Evolutionary conservation across 2,888 invertebrate genomes (phyloP).

Genomic region (Cantharis nigra): DNA sequence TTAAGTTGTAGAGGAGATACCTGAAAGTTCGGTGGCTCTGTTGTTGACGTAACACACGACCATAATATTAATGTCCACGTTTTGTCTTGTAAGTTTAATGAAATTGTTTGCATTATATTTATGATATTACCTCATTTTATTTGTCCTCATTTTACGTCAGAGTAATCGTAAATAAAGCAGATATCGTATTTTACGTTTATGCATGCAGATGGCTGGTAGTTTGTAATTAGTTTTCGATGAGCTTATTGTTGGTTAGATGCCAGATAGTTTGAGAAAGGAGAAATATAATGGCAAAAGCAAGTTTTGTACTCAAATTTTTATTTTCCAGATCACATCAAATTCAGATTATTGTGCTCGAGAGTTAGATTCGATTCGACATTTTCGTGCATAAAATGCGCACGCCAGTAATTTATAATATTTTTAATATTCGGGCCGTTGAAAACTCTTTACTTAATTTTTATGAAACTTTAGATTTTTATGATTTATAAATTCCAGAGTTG

Average conservation of each 20-base stretch:
- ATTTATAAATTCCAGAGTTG: slow-evolving; percentile 47
- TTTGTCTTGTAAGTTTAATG: slow-evolving; percentile 29
- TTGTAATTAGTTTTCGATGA: slow-evolving; percentile 33
- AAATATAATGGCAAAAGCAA: slow-evolving; percentile 14
- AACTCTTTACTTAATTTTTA: slow-evolving; percentile 20
- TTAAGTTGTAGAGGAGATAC: slow-evolving; percentile 33
- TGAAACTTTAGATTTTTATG: slow-evolving; percentile 41
- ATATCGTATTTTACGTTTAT: slow-evolving; percentile 14
- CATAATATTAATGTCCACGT: slow-evolving; percentile 30
- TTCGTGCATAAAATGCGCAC: not conserved
- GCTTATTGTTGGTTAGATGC: slow-evolving; percentile 25
- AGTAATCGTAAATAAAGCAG: slow-evolving; percentile 11
- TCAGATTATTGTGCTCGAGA: not conserved
- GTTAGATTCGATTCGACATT: not conserved
- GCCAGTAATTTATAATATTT: not conserved
- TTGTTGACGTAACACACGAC: slow-evolving; percentile 30
- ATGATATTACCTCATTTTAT: slow-evolving; percentile 29
- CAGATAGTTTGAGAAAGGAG: slow-evolving; percentile 14
- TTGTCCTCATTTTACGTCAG: slow-evolving; percentile 14
- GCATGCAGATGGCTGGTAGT: slow-evolving; percentile 16
- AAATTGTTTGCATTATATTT: slow-evolving; percentile 29
- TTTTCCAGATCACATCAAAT: not conserved
- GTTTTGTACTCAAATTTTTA: slow-evolving; percentile 7
- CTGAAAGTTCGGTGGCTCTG: slow-evolving; percentile 28
- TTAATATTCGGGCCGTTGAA: slow-evolving; percentile 8